These are phyloP conservation scores for Radopholus similis DNA, from an alignment of 1,140 invertebrate genomes.

Conservation along the genomic window DNA sequence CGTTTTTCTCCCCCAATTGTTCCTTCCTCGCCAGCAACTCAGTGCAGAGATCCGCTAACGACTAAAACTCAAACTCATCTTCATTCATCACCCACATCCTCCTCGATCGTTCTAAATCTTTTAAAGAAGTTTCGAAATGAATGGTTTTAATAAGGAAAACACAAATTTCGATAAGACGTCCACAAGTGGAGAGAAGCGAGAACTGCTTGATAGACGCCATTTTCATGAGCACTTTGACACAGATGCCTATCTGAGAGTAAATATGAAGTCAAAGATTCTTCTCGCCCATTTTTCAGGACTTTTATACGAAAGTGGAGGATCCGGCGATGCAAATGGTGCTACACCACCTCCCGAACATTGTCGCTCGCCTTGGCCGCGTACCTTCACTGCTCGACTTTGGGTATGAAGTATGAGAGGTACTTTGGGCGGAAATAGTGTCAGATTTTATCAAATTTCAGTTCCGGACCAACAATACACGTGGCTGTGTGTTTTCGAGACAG, in stretches of 20 bases:
- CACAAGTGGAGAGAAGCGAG: too few relatives aligned
- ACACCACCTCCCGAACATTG: conserved; percentile 50
- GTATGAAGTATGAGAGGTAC: too few relatives aligned
- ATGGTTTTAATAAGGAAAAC: too few relatives aligned
- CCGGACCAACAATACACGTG: conserved; percentile 57
- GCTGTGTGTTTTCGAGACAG: conserved; percentile 49
- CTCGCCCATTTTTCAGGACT: conserved; percentile 49
- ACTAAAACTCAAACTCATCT: too few relatives aligned
- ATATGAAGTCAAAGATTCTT: conserved; percentile 3
- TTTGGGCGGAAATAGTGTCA: conserved; percentile 12
- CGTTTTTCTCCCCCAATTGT: too few relatives aligned
- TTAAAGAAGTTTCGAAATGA: too few relatives aligned
- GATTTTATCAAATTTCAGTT: conserved; percentile 7
- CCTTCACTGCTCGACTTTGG: conserved; percentile 51
- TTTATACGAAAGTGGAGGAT: conserved; percentile 53
- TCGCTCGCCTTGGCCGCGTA: conserved; percentile 34
- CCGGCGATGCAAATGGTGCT: conserved; percentile 58
- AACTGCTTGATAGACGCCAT: conserved; percentile 16
- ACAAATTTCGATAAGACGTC: not conserved
- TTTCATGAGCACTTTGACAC: conserved; percentile 26
- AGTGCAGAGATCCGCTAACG: too few relatives aligned
- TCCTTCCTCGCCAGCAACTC: too few relatives aligned
- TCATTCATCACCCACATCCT: too few relatives aligned
- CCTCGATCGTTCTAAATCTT: too few relatives aligned
- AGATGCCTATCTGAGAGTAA: conserved; percentile 18